Base-by-base conservation (phyloP, 2,113 vertebrate species). In the Ammodytes marinus region DNA sequence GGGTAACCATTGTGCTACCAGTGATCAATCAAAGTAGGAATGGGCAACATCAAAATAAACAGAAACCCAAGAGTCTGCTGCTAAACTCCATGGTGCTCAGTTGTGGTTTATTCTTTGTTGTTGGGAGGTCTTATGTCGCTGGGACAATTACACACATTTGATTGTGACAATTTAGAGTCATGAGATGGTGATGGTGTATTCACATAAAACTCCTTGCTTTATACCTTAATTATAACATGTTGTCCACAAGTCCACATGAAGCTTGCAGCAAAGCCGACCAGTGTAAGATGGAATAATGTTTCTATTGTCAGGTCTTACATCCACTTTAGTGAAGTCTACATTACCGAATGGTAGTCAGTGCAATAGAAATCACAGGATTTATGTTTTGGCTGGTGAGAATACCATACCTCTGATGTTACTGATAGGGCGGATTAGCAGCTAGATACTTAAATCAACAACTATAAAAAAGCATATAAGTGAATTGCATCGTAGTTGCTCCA, bases 21-120 rank as follows among this genome's bases (percentile, higher is more conserved):
- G 82, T 79, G 77, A 86, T 86, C 40, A 86, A 91, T 83, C 27
- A 89, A 91, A 93, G 59, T 90, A 69, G 8, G 27, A 91, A 85
- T 50, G 60, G 84, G 79, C 84, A 90, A 86, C 83, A 80, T 68
- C 27, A 37, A 89, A 89, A 92, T 86, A 91, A 91, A 92, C 17
- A 83, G 11, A 69, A 88, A 85, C 42, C 83, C 69, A 86, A 82
- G 68, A 74, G 76, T 89, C 69, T 91, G 87, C 87, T 92, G 80
- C 82, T 86, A 86, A 88, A n/a, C 55, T 82, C 60, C 39, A 68
- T n/a, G 15, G 50, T 71, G 15, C 37, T 82, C 47, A 69, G n/a
- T 70, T 87, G 87, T 90, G 60, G 77, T 85, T 89, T 69, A 55
- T 52, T 37, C 10, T 13, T 55, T 39, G 4, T 2, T 80, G 69